Evolutionary conservation across 2,797 vertebrate species (phyloP).

Genomic region (Florisuga fusca): DNA sequence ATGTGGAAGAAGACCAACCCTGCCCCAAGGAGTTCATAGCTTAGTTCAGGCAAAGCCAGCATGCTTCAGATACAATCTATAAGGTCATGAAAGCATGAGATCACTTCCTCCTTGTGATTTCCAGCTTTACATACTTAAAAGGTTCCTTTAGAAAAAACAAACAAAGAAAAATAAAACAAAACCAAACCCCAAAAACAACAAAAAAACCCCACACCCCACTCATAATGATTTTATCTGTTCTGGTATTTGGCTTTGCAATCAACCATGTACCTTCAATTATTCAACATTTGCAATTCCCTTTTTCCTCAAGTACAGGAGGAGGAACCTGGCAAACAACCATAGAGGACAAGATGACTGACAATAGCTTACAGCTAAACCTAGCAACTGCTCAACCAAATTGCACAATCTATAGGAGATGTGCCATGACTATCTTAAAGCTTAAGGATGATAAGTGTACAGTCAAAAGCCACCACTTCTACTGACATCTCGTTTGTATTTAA

Average conservation of each 20-base stretch:
- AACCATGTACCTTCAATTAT: background rate
- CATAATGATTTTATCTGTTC: slow-evolving; percentile 20
- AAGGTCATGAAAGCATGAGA: background rate
- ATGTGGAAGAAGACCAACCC: background rate
- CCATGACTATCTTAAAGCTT: background rate
- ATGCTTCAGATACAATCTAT: background rate
- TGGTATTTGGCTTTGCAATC: background rate
- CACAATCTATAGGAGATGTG: background rate
- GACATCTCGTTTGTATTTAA: background rate
- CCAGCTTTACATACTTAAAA: background rate
- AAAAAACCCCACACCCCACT: background rate
- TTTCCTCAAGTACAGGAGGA: background rate
- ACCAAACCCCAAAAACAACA: too few relatives aligned
- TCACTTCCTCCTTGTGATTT: slow-evolving; percentile 13
- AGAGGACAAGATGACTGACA: slow-evolving; percentile 12
- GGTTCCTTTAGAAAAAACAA: background rate
- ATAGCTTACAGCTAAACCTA: slow-evolving; percentile 12
- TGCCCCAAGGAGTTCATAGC: slow-evolving; percentile 19
- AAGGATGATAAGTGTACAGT: background rate
- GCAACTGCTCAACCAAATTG: slow-evolving; percentile 15
- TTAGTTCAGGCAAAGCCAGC: background rate
- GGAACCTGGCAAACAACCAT: slow-evolving; percentile 3
- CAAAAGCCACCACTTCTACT: background rate
- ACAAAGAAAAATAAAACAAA: background rate
- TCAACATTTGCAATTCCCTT: background rate